phyloP scores from a whole-genome alignment of 2,797 vertebrate genomes.

The Nannoperca obscura region DNA sequence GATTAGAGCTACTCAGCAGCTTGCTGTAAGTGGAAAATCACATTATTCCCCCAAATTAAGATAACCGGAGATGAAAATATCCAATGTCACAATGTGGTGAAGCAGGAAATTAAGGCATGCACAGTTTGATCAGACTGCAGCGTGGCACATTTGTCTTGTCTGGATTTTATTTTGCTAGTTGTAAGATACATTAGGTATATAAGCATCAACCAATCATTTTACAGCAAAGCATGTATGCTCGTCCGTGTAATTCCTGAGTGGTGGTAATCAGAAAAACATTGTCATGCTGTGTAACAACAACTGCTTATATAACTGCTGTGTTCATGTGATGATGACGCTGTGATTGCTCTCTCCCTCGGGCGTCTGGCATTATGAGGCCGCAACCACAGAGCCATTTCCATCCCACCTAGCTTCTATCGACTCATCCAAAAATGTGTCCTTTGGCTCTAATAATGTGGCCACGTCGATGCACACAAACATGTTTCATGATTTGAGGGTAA shows the following conservation, averaged over 20 bases:
- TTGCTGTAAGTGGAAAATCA: constrained; percentile 43
- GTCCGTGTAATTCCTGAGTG: constrained; percentile 24
- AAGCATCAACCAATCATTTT: not conserved
- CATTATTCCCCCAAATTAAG: constrained; percentile 14
- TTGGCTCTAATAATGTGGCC: constrained; percentile 22
- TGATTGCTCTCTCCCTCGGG: constrained; percentile 30
- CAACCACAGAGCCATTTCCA: constrained; percentile 35
- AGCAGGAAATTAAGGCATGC: constrained; percentile 56
- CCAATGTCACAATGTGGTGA: constrained; percentile 26
- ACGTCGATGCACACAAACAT: constrained; percentile 21
- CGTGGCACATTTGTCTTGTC: constrained; percentile 23
- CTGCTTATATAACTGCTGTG: constrained; percentile 60
- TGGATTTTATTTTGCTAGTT: constrained; percentile 11
- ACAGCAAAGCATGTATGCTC: not conserved
- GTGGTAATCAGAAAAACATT: constrained; percentile 31
- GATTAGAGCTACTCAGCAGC: constrained; percentile 43
- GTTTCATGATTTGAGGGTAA: constrained; percentile 50
- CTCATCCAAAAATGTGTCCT: constrained; percentile 31
- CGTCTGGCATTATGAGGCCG: constrained; percentile 37
- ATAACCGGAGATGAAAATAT: constrained; percentile 33
- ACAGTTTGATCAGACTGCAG: constrained; percentile 44
- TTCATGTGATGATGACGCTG: constrained; percentile 33
- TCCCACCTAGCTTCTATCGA: constrained; percentile 31
- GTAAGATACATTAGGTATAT: not conserved
- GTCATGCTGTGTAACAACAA: constrained; percentile 53